Evolutionary conservation across 2,797 vertebrate genomes (phyloP), one percentile per base, ranked within the genome.

Genomic region (Manis crassicaudata): DNA sequence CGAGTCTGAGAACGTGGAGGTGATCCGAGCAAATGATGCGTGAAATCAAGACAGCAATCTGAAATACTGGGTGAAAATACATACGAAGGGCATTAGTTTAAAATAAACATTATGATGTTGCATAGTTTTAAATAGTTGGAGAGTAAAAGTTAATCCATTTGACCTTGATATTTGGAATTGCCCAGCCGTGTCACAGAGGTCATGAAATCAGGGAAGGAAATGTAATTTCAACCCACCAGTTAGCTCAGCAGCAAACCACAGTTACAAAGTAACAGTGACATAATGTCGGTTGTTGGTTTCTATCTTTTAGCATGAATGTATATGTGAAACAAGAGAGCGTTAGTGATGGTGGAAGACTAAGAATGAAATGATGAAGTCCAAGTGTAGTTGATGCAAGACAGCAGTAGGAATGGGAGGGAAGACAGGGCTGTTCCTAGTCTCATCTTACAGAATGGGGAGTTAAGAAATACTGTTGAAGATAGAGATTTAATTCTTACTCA

Each of bases 91-190:
- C 73, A 54, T 85, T 92, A 62, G 63, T 87, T 92, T 1, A 35
- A 86, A 87, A 95, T 52, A 9, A 90, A 91, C 62, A 92, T 95
- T 52, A 56, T 17, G 88, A 77, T 37, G 27, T n/a, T 90, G 18
- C 8, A 72, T 67, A 65, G 23, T 72, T 91, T 86, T 56, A 92
- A 79, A n/a, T 79, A 62, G 79, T 17, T 35, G 29, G 29, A 8
- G 63, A 75, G 11, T 94, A 70, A 68, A 91, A 79, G 11, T 37
- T 4, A 52, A 54, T n/a, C 56, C 9, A 21, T 56, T 60, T 92
- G 67, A 94, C 25, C 35, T 50, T 20, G 18, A 75, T 62, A 25
- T 21, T 88, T 92, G 35, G 14, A 81, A 67, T 88, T 62, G n/a
- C 27, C 6, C 17, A 56, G 16, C 13, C n/a, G 6, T 13, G 72